Percentiles rank a stretch among this genome's conserved stretches.
phyloP scores from a whole-genome alignment of 2,888 invertebrate genomes.

The Spisula subtruncata region DNA sequence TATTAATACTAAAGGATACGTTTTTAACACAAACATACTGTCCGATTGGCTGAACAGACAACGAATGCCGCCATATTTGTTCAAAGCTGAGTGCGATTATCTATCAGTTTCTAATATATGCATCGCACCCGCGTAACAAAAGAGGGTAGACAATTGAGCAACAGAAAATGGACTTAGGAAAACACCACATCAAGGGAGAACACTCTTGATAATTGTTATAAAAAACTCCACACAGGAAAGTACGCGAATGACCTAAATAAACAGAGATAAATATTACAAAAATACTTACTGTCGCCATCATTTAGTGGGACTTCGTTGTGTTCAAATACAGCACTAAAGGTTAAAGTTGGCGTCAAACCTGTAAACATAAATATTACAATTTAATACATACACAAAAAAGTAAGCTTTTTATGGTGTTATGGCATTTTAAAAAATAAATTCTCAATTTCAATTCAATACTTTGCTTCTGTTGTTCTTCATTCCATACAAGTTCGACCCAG shows the following conservation, averaged over 20 bases:
- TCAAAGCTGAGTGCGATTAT: not conserved
- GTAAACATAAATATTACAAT: not conserved
- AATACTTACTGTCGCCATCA: conserved; percentile 59
- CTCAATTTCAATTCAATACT: too few species aligned
- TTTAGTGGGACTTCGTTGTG: conserved; percentile 45
- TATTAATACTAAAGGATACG: not conserved
- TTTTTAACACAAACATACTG: not conserved
- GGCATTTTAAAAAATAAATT: too few species aligned
- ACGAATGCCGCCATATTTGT: not conserved
- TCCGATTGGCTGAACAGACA: not conserved
- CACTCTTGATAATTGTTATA: too few species aligned
- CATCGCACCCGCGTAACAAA: too few species aligned
- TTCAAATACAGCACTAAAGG: conserved; percentile 26
- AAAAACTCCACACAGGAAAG: too few species aligned
- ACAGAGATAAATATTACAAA: not conserved
- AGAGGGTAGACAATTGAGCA: not conserved
- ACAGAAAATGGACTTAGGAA: not conserved
- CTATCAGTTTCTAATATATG: too few species aligned
- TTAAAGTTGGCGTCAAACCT: conserved; percentile 24
- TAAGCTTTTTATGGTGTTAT: too few species aligned
- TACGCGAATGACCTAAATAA: too few species aligned
- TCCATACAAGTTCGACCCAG: too few species aligned
- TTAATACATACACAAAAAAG: not conserved
- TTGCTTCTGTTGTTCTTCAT: too few species aligned
- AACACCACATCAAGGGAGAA: too few species aligned